Evolutionary conservation across 2,888 invertebrate species (phyloP).

Genomic region (Tetramorium bicarinatum): DNA sequence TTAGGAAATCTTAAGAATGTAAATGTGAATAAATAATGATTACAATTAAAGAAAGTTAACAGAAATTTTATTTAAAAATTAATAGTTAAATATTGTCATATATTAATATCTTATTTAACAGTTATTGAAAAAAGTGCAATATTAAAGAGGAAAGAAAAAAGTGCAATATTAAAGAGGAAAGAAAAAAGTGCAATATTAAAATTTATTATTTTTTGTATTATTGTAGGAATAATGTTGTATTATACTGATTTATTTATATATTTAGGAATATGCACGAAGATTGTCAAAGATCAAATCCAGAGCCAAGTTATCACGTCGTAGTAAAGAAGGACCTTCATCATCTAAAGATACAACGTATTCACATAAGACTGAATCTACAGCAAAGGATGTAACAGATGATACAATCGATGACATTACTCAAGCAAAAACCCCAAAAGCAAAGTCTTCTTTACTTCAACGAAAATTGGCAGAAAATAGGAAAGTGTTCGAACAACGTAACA

Average conservation of each 20-base stretch:
- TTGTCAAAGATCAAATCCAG: slow-evolving; percentile 86
- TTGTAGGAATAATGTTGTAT: neutral
- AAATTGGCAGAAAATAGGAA: slow-evolving; percentile 86
- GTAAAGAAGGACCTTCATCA: slow-evolving; percentile 77
- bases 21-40: neutral
- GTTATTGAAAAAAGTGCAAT: too few relatives aligned
- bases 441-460: slow-evolving; percentile 83
- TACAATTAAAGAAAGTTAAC: neutral
- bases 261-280: slow-evolving; percentile 85
- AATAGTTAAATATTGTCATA: neutral
- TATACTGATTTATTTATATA: slow-evolving; percentile 41
- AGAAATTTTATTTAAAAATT: neutral
- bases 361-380: slow-evolving; percentile 67
- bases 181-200: neutral
- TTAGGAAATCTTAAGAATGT: neutral
- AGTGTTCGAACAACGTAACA: slow-evolving; percentile 85
- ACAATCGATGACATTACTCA: slow-evolving; percentile 80
- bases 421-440: slow-evolving; percentile 84
- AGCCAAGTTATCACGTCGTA: slow-evolving; percentile 81
- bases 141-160: slow-evolving; percentile 2
- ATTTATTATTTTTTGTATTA: neutral
- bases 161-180: neutral
- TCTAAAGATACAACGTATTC: slow-evolving; percentile 71
- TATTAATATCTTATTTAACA: neutral
- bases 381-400: slow-evolving; percentile 71